phyloP scores from a whole-genome alignment of 2,888 invertebrate genomes.

The Buathra laborator region DNA sequence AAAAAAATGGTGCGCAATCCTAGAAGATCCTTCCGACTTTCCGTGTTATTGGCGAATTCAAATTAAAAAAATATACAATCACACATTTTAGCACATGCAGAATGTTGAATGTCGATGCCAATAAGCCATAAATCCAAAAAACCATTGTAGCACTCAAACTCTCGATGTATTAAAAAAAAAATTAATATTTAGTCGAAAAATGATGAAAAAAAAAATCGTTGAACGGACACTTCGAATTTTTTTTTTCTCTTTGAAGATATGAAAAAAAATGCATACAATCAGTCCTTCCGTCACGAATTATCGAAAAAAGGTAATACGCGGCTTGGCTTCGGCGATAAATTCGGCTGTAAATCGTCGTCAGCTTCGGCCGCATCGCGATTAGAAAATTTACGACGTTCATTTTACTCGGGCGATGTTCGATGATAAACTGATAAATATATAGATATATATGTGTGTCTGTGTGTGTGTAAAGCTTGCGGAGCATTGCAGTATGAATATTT shows the following conservation, averaged over 20 bases:
- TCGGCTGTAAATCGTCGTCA: neutral
- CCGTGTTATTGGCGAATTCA: conserved; percentile 6
- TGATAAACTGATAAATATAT: neutral
- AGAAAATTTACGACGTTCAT: too few species aligned
- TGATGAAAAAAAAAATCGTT: too few species aligned
- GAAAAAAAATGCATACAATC: neutral
- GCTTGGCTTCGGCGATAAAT: neutral
- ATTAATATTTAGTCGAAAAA: neutral
- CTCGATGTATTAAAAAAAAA: neutral
- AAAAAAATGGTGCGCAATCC: conserved; percentile 3
- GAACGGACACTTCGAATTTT: neutral
- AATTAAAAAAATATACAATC: conserved; percentile 40
- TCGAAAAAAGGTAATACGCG: neutral
- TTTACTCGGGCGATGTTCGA: neutral
- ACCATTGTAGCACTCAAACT: conserved; percentile 13
- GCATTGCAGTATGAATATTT: conserved; percentile 57
- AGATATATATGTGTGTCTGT: conserved; percentile 16
- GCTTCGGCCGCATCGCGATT: too few species aligned
- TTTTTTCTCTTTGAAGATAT: neutral
- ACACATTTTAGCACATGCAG: conserved; percentile 76
- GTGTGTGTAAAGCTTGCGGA: conserved; percentile 30
- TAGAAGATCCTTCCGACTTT: conserved; percentile 11
- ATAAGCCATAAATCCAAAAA: conserved; percentile 7
- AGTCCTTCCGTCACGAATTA: neutral
- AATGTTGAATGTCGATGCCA: conserved; percentile 70